A percentile compares a stretch with the other conserved stretches of the same genome.
These are phyloP conservation scores for Pithecia hirsuta DNA, from an alignment of 2,797 vertebrate genomes.

Conservation along the genomic window DNA sequence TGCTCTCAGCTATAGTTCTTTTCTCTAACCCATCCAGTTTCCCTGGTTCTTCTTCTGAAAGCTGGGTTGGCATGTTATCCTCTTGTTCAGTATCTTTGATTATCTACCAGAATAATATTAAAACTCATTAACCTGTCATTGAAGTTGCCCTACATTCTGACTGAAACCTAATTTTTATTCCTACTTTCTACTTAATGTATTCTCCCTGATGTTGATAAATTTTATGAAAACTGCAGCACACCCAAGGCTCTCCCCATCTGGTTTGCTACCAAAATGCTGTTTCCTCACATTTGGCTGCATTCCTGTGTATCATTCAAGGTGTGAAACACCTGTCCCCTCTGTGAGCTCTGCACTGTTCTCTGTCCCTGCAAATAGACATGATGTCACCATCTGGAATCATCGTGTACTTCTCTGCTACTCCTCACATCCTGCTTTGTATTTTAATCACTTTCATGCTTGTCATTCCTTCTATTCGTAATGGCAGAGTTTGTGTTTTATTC, in stretches of 20 bases:
- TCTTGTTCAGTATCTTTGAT: background rate
- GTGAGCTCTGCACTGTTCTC: background rate
- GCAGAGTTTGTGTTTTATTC: background rate
- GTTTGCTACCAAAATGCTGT: background rate
- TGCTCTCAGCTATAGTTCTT: background rate
- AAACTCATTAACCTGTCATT: background rate
- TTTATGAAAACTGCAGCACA: background rate
- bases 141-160: background rate
- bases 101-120: background rate
- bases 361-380: background rate
- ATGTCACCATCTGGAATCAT: background rate
- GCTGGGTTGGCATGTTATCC: background rate
- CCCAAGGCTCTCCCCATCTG: background rate
- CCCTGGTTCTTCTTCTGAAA: background rate
- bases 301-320: background rate
- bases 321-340: background rate
- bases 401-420: accelerated
- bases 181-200: background rate
- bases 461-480: background rate
- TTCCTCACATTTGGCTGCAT: background rate
- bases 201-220: background rate
- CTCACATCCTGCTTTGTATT: background rate
- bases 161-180: background rate
- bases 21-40: background rate
- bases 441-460: background rate